A percentile compares a stretch with the other conserved stretches of the same genome.
These are phyloP conservation scores for Cyanoliseus patagonus DNA, from an alignment of 2,113 vertebrate species.

Conservation along the genomic window DNA sequence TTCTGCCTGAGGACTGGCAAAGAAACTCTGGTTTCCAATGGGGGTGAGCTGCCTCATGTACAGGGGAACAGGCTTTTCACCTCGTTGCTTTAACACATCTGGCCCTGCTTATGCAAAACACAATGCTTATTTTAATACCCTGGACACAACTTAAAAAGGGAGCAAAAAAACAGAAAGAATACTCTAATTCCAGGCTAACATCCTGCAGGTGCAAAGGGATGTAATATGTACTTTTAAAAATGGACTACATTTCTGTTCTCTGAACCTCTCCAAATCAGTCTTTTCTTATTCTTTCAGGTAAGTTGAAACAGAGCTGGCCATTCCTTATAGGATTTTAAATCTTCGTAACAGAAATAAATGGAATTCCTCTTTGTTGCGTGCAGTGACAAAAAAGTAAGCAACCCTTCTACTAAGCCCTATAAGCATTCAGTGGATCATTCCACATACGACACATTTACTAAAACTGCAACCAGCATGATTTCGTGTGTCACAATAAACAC, in stretches of 20 bases:
- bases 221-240: not conserved
- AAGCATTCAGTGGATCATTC: not conserved
- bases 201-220: not conserved
- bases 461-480: conserved; percentile 4
- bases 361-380: not conserved
- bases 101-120: not conserved
- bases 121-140: not conserved
- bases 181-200: not conserved
- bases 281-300: not conserved
- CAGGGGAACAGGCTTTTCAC: not conserved
- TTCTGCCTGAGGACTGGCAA: not conserved
- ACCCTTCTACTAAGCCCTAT: not conserved
- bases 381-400: not conserved
- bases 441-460: not conserved
- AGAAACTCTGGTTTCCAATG: not conserved
- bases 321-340: not conserved
- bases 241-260: not conserved
- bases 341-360: not conserved
- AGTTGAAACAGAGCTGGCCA: not conserved
- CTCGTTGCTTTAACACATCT: not conserved
- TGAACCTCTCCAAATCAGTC: not conserved
- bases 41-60: not conserved
- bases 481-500: not conserved
- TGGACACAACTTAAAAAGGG: not conserved
- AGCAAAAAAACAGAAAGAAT: accelerated